Percentiles rank a stretch among this genome's conserved stretches.
Conservation (phyloP, 2,888 invertebrate species). For the Poecilus cupreus region DNA sequence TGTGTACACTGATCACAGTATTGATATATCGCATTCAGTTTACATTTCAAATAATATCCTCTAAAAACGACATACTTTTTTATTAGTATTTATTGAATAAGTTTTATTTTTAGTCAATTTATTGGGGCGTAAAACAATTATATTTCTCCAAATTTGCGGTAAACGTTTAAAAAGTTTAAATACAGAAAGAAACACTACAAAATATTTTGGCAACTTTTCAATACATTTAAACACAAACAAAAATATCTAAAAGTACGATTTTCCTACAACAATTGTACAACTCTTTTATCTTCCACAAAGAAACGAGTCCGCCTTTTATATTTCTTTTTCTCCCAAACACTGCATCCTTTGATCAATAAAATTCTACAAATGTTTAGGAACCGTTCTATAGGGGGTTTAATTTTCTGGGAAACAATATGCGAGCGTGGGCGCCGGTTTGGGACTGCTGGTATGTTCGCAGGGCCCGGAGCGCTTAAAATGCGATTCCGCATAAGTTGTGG, state of each 20-base stretch:
- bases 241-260: not conserved
- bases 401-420: not conserved
- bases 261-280: not conserved
- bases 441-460: not conserved
- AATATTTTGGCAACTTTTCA: not conserved
- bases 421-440: not conserved
- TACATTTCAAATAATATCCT: too few relatives aligned
- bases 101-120: too few relatives aligned
- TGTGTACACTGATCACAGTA: too few relatives aligned
- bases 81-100: too few relatives aligned
- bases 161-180: not conserved
- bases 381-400: not conserved
- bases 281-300: not conserved
- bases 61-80: too few relatives aligned
- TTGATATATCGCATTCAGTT: too few relatives aligned
- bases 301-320: not conserved
- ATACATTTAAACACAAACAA: not conserved
- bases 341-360: conserved; percentile 4
- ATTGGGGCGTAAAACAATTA: too few relatives aligned
- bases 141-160: not conserved
- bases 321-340: not conserved
- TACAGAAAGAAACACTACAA: not conserved
- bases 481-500: conserved; percentile 26
- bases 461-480: conserved; percentile 13
- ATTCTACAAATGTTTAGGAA: not conserved